Base-by-base conservation (phyloP, 2,113 vertebrate species). In the Podarcis cretensis region DNA sequence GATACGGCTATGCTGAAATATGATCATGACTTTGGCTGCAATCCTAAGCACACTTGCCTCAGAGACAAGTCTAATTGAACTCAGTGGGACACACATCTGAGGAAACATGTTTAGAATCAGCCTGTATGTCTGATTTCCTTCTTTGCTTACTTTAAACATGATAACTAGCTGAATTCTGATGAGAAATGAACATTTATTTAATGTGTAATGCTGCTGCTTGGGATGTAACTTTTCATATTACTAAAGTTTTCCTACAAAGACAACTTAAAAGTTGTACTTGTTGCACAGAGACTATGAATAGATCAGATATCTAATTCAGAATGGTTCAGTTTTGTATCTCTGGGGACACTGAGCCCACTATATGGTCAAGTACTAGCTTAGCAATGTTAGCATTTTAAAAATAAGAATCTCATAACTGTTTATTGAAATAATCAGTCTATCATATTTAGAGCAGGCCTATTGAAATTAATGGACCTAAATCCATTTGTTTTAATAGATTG, bases 1-100 rank as follows among this genome's bases (percentile, higher is more conserved):
- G 92, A 93, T 94, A 94, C 79, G 92, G 48, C 73, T 93, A 86
- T 66, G 78, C 86, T 78, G 91, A 85, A 87, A 92, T 82, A 92
- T 77, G 86, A 93, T 91, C 91, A 84, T 85, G 77, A 81, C 91
- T 91, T 92, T 81, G 65, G 87, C 84, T 81, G 6, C 20, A 80
- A 1, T 83, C 73, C 59, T 83, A 32, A 83, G 18, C 40, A 66
- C 30, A 83, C 59, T 68, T 78, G 69, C 32, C 74, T 78, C 35
- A 40, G 59, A 37, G 76, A 66, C 68, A 83, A 43, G 54, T 75
- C 81, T 83, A 68, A 89, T 57, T 68, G 30, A 83, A 57, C n/a
- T 37, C 30, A 20, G 30, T 77, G 30, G 59, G 43, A 77, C 32
- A 73, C 59, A 73, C 14, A 66, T 83, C 59, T 83, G 27, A 82